Evolutionary conservation across 2,797 vertebrate genomes (phyloP), one percentile per base, ranked within the genome.

Genomic region (Phoxinus dragarum): DNA sequence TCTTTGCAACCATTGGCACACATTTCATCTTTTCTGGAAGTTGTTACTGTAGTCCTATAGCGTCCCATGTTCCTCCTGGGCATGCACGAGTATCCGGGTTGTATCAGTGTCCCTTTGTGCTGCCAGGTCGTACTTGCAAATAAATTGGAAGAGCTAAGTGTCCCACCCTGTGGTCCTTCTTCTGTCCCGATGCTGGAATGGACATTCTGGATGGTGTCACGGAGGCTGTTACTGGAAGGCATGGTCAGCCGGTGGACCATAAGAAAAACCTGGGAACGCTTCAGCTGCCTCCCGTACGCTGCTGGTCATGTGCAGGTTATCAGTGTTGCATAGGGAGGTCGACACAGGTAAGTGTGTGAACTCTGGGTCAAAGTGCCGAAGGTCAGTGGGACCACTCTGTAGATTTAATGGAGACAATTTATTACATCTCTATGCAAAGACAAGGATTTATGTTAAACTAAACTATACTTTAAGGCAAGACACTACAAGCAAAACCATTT

Each of bases 231-330:
- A 96, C 93, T 94, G 91, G 84, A 95, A 95, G 91, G 88, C 73
- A 80, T 88, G 89, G 0, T 90, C 95, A 1, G 91, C 85, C 0
- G 95, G 94, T 4, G 95, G 94, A 12, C 92, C 95, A 5, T 96
- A 96, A 0, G 96, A 96, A 88, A 96, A 96, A 52, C 96, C 96
- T 0, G 95, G 96, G 66, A 96, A 96, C 0, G 96, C 96, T 5
- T 93, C 95, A 0, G 95, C 95, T 0, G 95, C 95, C 67, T 96
- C 96, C 31, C 86, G 92, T 73, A 96, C 8, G 88, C 95, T 96
- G 94, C 93, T 94, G 72, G 93, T 95, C 90, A 95, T 88, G 2
- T 88, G 84, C 74, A 91, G 83, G 68, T 87, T 80, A 90, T 96
- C 96, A 0, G 81, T 90, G 87, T 88, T 93, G 93, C 93, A 93